Evolutionary conservation across 92 coral and sea anemone genomes (phyloP).

Genomic region (Epizoanthus scotinus): DNA sequence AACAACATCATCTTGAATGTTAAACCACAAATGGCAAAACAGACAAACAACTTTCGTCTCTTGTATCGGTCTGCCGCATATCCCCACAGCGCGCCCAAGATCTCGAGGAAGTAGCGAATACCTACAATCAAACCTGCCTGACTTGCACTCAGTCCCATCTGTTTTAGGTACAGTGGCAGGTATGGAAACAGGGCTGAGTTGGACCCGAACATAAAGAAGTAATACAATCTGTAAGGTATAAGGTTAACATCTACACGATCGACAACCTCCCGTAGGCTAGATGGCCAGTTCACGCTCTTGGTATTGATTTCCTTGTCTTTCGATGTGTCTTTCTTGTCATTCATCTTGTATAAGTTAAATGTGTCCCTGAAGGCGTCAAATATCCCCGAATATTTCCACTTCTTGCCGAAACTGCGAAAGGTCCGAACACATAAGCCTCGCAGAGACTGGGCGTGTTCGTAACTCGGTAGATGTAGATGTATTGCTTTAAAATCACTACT

Average conservation of each 20-base stretch:
- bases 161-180: conserved; percentile 56
- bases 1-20: conserved; percentile 38
- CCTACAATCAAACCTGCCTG: conserved; percentile 49
- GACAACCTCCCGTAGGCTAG: neutral
- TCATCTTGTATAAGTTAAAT: no score
- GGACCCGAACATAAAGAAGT: conserved; percentile 53
- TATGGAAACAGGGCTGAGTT: conserved; percentile 47
- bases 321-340: no score
- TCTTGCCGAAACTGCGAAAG: no score
- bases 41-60: conserved; percentile 46
- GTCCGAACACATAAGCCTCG: no score
- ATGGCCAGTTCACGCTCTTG: neutral
- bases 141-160: conserved; percentile 48
- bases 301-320: neutral
- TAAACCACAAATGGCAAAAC: conserved; percentile 46
- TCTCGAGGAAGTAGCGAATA: conserved; percentile 46
- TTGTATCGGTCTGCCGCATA: conserved; percentile 47
- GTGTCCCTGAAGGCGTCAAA: no score
- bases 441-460: no score
- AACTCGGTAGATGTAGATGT: no score
- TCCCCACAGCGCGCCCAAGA: conserved; percentile 58
- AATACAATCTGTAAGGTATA: conserved; percentile 45
- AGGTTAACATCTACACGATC: conserved; percentile 39
- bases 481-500: no score
- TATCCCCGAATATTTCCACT: no score